Evolutionary conservation across 2,888 invertebrate genomes (phyloP).

Genomic region (Ypsolopha scabrella): DNA sequence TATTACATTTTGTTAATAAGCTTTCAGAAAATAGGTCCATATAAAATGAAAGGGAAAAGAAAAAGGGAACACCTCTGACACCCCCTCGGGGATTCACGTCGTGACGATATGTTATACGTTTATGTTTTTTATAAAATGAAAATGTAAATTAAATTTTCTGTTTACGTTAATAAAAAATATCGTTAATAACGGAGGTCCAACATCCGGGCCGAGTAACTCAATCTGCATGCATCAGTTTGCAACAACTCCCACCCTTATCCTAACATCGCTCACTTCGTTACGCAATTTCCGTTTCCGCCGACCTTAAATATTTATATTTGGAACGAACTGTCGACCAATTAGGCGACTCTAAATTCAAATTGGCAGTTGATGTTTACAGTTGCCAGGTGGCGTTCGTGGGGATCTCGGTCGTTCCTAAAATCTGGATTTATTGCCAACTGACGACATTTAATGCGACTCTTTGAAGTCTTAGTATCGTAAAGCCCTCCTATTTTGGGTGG

Average conservation of each 20-base stretch:
- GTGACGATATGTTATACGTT: too few species aligned
- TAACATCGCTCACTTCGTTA: conserved; percentile 15
- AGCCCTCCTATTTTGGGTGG: neutral
- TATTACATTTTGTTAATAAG: too few species aligned
- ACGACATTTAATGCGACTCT: conserved; percentile 52
- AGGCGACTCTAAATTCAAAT: conserved; percentile 42
- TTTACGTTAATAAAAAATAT: too few species aligned
- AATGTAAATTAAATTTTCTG: too few species aligned
- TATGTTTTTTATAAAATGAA: too few species aligned
- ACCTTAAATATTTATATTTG: conserved; percentile 45
- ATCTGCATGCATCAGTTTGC: conserved; percentile 7
- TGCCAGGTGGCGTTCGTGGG: conserved; percentile 43
- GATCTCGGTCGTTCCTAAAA: conserved; percentile 29
- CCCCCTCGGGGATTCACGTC: too few species aligned
- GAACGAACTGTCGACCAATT: conserved; percentile 52
- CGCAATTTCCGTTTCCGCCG: conserved; percentile 26
- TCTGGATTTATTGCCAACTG: conserved; percentile 33
- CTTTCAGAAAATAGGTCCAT: too few species aligned
- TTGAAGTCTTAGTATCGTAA: conserved; percentile 40
- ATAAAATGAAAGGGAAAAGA: too few species aligned
- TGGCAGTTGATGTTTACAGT: conserved; percentile 56
- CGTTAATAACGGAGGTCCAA: too few species aligned
- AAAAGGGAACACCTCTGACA: too few species aligned
- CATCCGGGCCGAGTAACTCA: conserved; percentile 8
- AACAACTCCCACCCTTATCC: conserved; percentile 1